These are phyloP conservation scores for Drosophila neotestacea DNA, from an alignment of 2,888 invertebrate species.

Conservation along the genomic window DNA sequence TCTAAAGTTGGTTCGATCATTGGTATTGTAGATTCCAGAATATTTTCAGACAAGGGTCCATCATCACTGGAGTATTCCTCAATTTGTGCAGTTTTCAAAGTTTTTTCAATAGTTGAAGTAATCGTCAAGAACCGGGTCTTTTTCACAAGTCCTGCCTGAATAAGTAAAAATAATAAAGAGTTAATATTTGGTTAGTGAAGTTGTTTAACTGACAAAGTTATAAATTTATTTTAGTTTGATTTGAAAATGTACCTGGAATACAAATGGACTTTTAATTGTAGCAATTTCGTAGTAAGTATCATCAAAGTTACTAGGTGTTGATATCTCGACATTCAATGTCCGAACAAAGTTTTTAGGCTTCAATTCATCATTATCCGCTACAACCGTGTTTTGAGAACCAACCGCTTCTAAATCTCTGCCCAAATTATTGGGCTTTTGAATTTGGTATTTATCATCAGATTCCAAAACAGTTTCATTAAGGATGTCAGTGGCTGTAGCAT, in stretches of 20 bases:
- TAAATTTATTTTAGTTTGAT: not conserved
- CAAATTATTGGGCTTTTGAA: slow-evolving; percentile 62
- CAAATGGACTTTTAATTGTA: slow-evolving; percentile 95
- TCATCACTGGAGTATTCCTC: slow-evolving; percentile 87
- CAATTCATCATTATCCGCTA: slow-evolving; percentile 86
- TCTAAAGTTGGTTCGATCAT: slow-evolving; percentile 89
- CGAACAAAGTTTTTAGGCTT: slow-evolving; percentile 87
- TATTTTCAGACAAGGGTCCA: slow-evolving; percentile 94
- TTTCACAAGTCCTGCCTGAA: slow-evolving; percentile 93
- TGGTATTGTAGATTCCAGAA: slow-evolving; percentile 90
- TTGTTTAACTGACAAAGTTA: too few species aligned
- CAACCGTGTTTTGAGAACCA: slow-evolving; percentile 88
- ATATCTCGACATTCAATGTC: slow-evolving; percentile 94
- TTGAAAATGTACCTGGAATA: slow-evolving; percentile 90
- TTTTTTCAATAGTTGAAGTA: slow-evolving; percentile 93
- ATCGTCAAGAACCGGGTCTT: slow-evolving; percentile 95
- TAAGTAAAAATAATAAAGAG: slow-evolving; percentile 12
- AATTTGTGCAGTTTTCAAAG: slow-evolving; percentile 88
- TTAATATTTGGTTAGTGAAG: not conserved
- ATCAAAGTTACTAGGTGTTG: slow-evolving; percentile 93
- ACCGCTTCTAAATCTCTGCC: slow-evolving; percentile 89
- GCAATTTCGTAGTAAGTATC: slow-evolving; percentile 95
- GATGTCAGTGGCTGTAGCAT: slow-evolving; percentile 32
- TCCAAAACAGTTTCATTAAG: slow-evolving; percentile 78
- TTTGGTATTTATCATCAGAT: slow-evolving; percentile 85